Conservation (phyloP, 1,140 invertebrate species). For the Drosophila athabasca region DNA sequence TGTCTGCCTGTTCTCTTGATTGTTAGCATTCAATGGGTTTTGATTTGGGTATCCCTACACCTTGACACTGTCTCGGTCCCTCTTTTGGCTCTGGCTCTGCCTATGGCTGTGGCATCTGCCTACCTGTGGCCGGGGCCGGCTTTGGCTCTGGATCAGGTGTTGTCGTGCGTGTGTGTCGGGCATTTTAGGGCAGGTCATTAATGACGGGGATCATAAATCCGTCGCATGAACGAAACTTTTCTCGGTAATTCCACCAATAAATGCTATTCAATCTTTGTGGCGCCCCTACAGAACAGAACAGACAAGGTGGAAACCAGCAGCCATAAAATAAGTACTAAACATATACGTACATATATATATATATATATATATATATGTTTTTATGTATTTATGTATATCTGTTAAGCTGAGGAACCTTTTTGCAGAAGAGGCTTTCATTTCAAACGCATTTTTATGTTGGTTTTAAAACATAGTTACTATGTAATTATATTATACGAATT, state of each 20-base stretch:
- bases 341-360: background rate
- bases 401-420: background rate
- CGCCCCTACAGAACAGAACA: background rate
- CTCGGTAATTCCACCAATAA: constrained; percentile 59
- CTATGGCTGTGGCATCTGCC: constrained; percentile 2
- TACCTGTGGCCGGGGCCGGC: constrained; percentile 32
- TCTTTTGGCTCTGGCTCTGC: too few relatives aligned
- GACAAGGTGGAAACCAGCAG: constrained; percentile 27
- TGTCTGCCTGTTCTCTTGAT: constrained; percentile 56
- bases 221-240: constrained; percentile 64
- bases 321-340: constrained; percentile 2
- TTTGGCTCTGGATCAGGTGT: constrained; percentile 58
- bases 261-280: constrained; percentile 48
- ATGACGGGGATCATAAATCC: constrained; percentile 55
- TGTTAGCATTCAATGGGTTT: constrained; percentile 72
- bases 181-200: constrained; percentile 75
- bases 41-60: constrained; percentile 75
- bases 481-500: constrained; percentile 38
- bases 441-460: constrained; percentile 6
- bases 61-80: constrained; percentile 54
- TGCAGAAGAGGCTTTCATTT: background rate
- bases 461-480: constrained; percentile 67
- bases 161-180: constrained; percentile 10
- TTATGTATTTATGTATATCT: too few relatives aligned
- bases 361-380: background rate